phyloP scores from a whole-genome alignment of 1,140 invertebrate species.

The Tetragnatha versicolor region DNA sequence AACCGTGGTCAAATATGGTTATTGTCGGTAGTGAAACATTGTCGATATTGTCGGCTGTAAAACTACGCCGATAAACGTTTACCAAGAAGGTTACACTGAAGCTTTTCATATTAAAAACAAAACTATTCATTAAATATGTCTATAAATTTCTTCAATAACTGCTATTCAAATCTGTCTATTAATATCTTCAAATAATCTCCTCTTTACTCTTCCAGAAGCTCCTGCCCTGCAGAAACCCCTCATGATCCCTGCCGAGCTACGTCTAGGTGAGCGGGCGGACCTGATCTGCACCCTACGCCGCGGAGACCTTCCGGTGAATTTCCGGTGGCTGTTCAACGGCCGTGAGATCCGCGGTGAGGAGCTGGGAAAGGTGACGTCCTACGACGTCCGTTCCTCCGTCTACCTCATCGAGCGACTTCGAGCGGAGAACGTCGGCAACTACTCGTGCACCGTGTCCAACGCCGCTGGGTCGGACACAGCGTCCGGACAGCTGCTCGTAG shows the following conservation, averaged over 20 bases:
- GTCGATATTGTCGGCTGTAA: too few species aligned
- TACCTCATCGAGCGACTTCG: constrained; percentile 43
- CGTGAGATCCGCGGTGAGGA: constrained; percentile 26
- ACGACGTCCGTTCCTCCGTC: constrained; percentile 40
- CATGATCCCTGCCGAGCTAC: constrained; percentile 40
- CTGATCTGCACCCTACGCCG: constrained; percentile 43
- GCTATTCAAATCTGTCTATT: too few species aligned
- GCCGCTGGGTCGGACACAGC: constrained; percentile 19
- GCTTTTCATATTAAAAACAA: too few species aligned
- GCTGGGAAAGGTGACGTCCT: constrained; percentile 41
- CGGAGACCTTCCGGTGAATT: constrained; percentile 34
- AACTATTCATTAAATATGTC: too few species aligned
- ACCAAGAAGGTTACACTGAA: too few species aligned
- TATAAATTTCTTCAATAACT: too few species aligned
- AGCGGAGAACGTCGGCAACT: constrained; percentile 49
- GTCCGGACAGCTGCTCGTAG: constrained; percentile 22
- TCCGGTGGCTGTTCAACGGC: constrained; percentile 49
- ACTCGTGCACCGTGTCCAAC: constrained; percentile 43
- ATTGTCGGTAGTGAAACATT: too few species aligned
- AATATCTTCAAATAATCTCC: too few species aligned
- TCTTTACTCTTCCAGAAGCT: constrained; percentile 18
- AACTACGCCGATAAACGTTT: too few species aligned
- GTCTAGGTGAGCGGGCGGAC: constrained; percentile 37
- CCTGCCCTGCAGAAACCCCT: constrained; percentile 47
- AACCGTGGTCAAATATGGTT: too few species aligned